phyloP scores from a whole-genome alignment of 2,113 vertebrate species.

The Orientallactaga bullata region DNA sequence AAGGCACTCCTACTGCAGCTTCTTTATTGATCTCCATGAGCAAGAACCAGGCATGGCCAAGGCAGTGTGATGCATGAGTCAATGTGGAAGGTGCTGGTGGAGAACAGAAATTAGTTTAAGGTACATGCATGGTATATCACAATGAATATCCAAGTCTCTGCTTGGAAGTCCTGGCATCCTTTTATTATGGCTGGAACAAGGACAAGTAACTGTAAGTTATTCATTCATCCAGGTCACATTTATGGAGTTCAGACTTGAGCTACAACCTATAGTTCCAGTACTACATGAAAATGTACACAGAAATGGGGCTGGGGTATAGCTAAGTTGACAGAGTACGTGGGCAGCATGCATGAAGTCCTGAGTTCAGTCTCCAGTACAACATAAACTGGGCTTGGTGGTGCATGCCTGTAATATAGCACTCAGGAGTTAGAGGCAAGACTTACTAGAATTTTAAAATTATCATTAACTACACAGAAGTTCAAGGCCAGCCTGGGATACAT shows the following conservation, averaged over 20 bases:
- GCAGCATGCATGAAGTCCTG: not conserved
- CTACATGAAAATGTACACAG: not conserved
- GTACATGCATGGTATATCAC: constrained; percentile 3
- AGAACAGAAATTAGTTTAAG: constrained; percentile 71
- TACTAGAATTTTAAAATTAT: not conserved
- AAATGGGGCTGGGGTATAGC: not conserved
- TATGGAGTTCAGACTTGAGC: not conserved
- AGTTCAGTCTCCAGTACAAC: not conserved
- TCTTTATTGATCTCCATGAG: constrained; percentile 78
- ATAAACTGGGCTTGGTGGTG: not conserved
- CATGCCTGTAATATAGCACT: not conserved
- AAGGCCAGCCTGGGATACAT: not conserved
- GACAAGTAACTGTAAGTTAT: not conserved
- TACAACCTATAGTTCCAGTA: not conserved
- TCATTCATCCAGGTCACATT: not conserved
- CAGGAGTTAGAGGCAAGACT: not conserved
- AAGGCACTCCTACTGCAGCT: constrained; percentile 76
- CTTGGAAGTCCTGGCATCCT: not conserved
- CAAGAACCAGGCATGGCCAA: constrained; percentile 40
- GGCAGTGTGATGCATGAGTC: constrained; percentile 76
- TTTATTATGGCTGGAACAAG: not conserved
- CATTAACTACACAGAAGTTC: not conserved
- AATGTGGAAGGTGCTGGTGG: not conserved
- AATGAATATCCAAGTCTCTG: not conserved
- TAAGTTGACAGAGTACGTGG: not conserved